Base-by-base conservation (phyloP, 2,797 vertebrate genomes). In the Xiphophorus birchmanni region DNA sequence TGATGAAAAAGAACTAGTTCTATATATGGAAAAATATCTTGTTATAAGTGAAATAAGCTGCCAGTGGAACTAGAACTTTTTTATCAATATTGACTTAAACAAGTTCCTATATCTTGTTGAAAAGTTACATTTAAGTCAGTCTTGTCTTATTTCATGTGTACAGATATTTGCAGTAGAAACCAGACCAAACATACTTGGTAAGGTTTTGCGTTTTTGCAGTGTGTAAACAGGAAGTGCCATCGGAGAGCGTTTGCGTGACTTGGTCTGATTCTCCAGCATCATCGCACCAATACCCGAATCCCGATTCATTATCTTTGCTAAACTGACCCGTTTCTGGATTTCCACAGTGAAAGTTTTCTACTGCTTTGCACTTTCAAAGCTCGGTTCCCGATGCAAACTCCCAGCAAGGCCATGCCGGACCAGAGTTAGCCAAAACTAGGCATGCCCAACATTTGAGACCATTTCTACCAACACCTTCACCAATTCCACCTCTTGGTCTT, bases 291-390 rank as follows among this genome's bases (percentile, higher is more conserved):
- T 87, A 93, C 92, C 93, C 92, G 89, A 87, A 86, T 87, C 89
- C 90, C 92, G 93, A 94, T 93, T 86, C 74, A 60, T 86, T 74
- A 74, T 90, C 86, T 94, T 92, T 91, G 88, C 92, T 90, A 88
- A 91, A 87, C 84, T 86, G 82, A 95, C 93, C 93, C 92, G 93
- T 94, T 94, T 94, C 84, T 90, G 77, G 32, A 82, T 84, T 78
- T 94, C 90, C 92, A 93, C 91, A 94, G 92, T 95, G 92, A 93
- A 90, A 78, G 76, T 87, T 74, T 47, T 73, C 76, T 35, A 60
- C 52, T 8, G 74, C 52, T 48, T 69, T 13, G 18, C 15, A 37
- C 42, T 56, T n/a, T 40, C 60, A 75, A 26, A 76, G 74, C 56
- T n/a, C 0, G 6, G 56, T 40, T 82, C 78, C 83, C 10, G 10